Evolutionary conservation across 1,140 invertebrate species (phyloP), one percentile per base, ranked within the genome.

Genomic region (Drosophila ananassae): DNA sequence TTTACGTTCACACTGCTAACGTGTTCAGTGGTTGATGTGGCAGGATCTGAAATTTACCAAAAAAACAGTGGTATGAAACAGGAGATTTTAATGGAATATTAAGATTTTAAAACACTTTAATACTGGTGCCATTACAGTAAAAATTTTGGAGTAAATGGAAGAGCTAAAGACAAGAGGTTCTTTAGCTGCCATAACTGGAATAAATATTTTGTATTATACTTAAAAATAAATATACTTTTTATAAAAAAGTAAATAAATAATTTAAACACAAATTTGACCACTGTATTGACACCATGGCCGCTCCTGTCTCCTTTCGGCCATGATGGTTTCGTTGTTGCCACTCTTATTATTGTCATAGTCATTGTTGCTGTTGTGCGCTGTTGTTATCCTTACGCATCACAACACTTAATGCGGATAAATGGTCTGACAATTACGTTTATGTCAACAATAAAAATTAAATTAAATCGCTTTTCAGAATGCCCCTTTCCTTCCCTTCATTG

Each of bases 401-500:
- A 89, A 59, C 73, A 83, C 67, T 85, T 91, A 91, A 91, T 91
- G 78, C 89, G 89, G 78, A 90, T 91, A 91, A 91, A 91, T 91
- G 89, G 81, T 82, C 73, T 90, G 84, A 87, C 89, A 91, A 91
- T 91, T 91, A 82, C 84, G 89, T 83, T 91, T 89, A 89, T 89
- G 84, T 89, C 84, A 89, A 89, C 84, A 89, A 89, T 89, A 89
- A 89, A 89, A 89, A 89, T 89, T 89, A 89, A 89, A 89, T 89
- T 89, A 89, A 89, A 89, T 89, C 83, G 83, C 80, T 89, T 89
- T 89, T 79, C 77, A 78, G 83, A 79, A 76, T 73, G 60, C 62
- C 47, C 63, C 48, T 48, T 32, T 10, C 47, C 52, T 2, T 10
- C 8, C 34, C 30, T 34, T 57, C 59, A 53, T 12, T 41, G 54